Conservation (phyloP, 2,888 invertebrate species). For the Ennomos erosarius region DNA sequence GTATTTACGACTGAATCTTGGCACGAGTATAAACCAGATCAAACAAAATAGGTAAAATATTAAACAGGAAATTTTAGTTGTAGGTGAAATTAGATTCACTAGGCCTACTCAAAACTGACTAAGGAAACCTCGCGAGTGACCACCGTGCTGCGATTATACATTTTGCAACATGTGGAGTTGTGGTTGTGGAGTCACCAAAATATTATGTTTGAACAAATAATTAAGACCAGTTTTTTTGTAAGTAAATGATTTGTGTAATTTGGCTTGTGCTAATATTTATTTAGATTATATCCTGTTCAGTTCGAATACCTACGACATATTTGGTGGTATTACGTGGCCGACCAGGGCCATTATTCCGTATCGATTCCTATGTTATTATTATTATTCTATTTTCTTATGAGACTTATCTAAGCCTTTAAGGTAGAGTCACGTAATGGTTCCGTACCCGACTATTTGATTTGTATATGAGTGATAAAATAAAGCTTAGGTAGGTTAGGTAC, state of each 20-base stretch:
- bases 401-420: too few species aligned
- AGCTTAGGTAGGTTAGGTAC: constrained; percentile 16
- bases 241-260: constrained; percentile 10
- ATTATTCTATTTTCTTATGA: too few species aligned
- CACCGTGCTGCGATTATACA: constrained; percentile 1
- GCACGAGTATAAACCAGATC: constrained; percentile 33
- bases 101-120: not conserved
- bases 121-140: not conserved
- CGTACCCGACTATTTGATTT: too few species aligned
- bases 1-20: constrained; percentile 41
- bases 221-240: constrained; percentile 18
- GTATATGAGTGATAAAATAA: constrained; percentile 1
- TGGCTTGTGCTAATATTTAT: constrained; percentile 21
- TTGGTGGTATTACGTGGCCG: not conserved
- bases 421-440: too few species aligned
- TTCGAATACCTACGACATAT: constrained; percentile 12
- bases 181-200: constrained; percentile 7
- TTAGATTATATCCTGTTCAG: constrained; percentile 26
- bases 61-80: not conserved
- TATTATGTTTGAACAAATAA: constrained; percentile 20
- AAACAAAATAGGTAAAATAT: constrained; percentile 10
- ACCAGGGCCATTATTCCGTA: too few species aligned
- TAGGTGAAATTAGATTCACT: not conserved
- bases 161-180: constrained; percentile 6
- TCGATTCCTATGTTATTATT: too few species aligned